These are phyloP conservation scores for Myotis planiceps DNA, from an alignment of 2,797 vertebrate genomes.

Conservation along the genomic window DNA sequence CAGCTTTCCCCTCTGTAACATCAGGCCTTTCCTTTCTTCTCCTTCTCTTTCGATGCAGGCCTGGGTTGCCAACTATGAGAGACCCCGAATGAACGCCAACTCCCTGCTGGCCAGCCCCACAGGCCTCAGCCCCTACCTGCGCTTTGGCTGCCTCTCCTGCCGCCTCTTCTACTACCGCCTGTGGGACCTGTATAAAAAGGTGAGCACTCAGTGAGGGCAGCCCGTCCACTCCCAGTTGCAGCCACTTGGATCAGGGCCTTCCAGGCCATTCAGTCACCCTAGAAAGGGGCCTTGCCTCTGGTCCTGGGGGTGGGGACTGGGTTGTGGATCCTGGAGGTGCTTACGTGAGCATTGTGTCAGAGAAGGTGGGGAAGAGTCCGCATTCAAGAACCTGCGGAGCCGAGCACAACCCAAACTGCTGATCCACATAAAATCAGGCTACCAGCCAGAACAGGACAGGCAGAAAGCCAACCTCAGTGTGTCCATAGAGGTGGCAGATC, in stretches of 20 bases:
- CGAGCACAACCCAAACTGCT: not conserved
- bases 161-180: constrained; percentile 96
- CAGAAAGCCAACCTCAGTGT: not conserved
- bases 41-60: constrained; percentile 87
- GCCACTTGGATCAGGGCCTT: not conserved
- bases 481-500: not conserved
- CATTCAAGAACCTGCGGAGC: not conserved
- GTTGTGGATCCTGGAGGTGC: not conserved
- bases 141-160: constrained; percentile 97
- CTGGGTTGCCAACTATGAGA: constrained; percentile 96
- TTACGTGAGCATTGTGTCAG: not conserved
- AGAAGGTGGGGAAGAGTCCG: not conserved
- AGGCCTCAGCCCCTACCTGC: constrained; percentile 96
- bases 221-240: accelerated
- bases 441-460: not conserved
- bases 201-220: constrained; percentile 81
- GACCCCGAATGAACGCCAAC: constrained; percentile 93
- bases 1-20: not conserved
- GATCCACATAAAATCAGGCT: not conserved
- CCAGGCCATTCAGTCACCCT: not conserved
- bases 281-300: not conserved
- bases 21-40: not conserved
- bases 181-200: constrained; percentile 97
- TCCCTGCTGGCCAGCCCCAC: constrained; percentile 96
- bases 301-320: not conserved